Percentiles rank a stretch among this genome's conserved stretches.
Evolutionary conservation across 1,140 invertebrate species (phyloP).

Genomic region (Eupristina koningsbergeri): DNA sequence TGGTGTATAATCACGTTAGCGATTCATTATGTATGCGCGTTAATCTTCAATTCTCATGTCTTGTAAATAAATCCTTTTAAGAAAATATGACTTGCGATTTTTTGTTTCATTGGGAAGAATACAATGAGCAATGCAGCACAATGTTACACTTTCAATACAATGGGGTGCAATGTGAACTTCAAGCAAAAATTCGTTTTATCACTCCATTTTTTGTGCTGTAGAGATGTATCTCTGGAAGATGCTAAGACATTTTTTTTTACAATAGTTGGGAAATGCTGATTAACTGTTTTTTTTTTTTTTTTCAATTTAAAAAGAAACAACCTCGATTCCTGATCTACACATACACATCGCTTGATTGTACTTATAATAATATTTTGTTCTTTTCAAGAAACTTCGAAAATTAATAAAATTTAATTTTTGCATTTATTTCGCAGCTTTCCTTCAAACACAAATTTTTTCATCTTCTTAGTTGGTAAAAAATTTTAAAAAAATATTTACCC

Average conservation of each 20-base stretch:
- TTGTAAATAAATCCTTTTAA: slow-evolving; percentile 12
- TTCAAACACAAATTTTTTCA: too few relatives aligned
- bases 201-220: slow-evolving; percentile 6
- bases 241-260: not conserved
- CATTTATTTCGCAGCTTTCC: too few relatives aligned
- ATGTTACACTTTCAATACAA: slow-evolving; percentile 25
- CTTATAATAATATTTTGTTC: not conserved
- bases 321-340: slow-evolving; percentile 15
- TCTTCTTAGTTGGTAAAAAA: too few relatives aligned
- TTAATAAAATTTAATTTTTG: not conserved
- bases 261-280: not conserved
- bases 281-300: not conserved
- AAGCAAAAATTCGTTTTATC: not conserved
- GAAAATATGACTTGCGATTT: slow-evolving; percentile 14
- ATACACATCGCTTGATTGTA: slow-evolving; percentile 1
- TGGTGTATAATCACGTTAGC: slow-evolving; percentile 42
- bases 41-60: slow-evolving; percentile 9
- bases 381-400: not conserved
- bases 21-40: slow-evolving; percentile 29
- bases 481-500: too few relatives aligned
- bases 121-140: not conserved
- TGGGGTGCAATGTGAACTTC: slow-evolving; percentile 37
- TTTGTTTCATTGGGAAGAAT: not conserved
- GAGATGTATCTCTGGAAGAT: not conserved
- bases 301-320: not conserved